phyloP scores from a whole-genome alignment of 2,113 vertebrate genomes.

The Chrysemys picta region DNA sequence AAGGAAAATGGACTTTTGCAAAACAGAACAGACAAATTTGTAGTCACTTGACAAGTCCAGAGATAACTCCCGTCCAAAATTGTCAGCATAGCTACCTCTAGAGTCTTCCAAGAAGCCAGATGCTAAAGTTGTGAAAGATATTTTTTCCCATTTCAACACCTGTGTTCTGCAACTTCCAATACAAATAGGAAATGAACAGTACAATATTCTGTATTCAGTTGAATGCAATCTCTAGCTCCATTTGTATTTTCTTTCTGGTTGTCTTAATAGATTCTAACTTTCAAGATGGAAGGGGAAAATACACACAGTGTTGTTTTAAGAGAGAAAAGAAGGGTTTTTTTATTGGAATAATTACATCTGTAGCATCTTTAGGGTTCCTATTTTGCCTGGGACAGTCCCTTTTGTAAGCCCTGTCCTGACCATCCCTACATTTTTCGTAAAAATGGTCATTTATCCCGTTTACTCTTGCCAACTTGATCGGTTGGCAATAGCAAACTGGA shows the following conservation, averaged over 20 bases:
- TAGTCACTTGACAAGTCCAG: not conserved
- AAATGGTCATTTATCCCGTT: no score
- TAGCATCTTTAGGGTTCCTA: not conserved
- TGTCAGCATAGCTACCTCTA: not conserved
- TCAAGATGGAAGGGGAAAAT: not conserved
- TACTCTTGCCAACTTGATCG: no score
- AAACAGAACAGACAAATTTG: not conserved
- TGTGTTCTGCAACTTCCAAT: not conserved
- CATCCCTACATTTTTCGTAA: no score
- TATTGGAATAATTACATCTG: not conserved
- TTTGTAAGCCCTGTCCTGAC: no score
- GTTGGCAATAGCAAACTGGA: no score
- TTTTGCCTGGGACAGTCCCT: no score
- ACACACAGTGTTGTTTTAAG: not conserved
- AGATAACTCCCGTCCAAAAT: not conserved
- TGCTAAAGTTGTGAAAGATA: not conserved
- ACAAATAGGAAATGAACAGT: not conserved
- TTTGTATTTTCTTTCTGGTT: not conserved
- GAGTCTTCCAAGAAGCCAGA: not conserved
- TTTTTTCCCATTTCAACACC: not conserved
- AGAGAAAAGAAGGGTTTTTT: not conserved
- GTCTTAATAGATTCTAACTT: not conserved
- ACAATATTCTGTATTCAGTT: not conserved
- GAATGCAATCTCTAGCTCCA: not conserved
- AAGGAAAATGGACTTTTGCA: not conserved